phyloP scores from a whole-genome alignment of 2,797 vertebrate genomes.

The Parotocinclus haroldoi region DNA sequence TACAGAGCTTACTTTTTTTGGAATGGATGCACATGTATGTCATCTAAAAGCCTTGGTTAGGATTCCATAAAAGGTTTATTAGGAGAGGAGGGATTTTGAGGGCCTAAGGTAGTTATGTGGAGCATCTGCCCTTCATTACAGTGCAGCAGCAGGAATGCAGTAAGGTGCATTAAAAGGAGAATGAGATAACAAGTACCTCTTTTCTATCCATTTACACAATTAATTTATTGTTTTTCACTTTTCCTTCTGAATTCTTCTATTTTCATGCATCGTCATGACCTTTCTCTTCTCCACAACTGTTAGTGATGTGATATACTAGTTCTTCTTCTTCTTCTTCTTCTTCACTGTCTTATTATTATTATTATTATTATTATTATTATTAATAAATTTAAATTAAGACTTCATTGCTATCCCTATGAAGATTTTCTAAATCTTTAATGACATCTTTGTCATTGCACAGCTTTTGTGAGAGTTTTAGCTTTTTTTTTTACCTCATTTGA shows the following conservation, averaged over 20 bases:
- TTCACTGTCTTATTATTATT: too few species aligned
- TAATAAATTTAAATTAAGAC: neutral
- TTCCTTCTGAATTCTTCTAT: too few species aligned
- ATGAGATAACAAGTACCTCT: conserved; percentile 4
- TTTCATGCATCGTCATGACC: too few species aligned
- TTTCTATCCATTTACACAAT: too few species aligned
- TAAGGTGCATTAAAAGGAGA: conserved; percentile 38
- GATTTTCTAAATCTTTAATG: neutral
- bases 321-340: too few species aligned
- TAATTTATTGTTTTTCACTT: too few species aligned
- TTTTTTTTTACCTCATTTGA: conserved; percentile 51
- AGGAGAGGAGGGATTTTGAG: conserved; percentile 3
- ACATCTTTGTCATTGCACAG: too few species aligned
- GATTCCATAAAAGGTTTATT: conserved; percentile 27
- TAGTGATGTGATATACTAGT: too few species aligned
- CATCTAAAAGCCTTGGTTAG: conserved; percentile 33
- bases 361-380: too few species aligned
- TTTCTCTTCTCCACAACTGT: too few species aligned
- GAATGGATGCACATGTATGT: conserved; percentile 33
- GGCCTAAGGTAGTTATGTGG: neutral
- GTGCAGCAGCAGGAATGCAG: neutral
- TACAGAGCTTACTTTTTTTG: conserved; percentile 26
- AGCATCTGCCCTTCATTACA: conserved; percentile 25
- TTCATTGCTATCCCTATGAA: conserved; percentile 17
- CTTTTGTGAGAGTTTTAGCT: too few species aligned